Base-by-base conservation (phyloP, 1,140 invertebrate species). In the Plectus sambesii region DNA sequence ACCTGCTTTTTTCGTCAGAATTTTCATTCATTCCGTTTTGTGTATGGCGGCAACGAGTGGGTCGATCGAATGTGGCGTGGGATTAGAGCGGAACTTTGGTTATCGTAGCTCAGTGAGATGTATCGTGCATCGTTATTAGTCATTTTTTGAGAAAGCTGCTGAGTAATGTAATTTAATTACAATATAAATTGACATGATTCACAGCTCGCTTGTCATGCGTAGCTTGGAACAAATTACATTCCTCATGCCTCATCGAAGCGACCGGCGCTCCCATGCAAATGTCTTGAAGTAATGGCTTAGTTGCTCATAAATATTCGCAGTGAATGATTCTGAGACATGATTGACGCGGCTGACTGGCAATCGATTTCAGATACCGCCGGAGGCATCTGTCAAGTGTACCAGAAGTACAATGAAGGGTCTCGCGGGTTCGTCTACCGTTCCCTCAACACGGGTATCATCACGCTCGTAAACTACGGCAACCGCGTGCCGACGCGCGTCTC, bases 361-460 rank as follows among this genome's bases (percentile, higher is more conserved):
- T 24, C 9, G 22, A 20, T 41, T 59, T 27, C 58, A 80, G 92
- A 87, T 29, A 88, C 89, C 4, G 93, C 88, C 15, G 93, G 93
- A 29, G 93, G 93, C 35, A 94, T 99, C 59, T 99, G 93, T 75
- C 92, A 98, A 73, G 89, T 87, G 69, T 90, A 88, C 73, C 93
- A 94, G 73, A 85, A 84, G 1, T 96, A 93, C 72, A 92, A 87
- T 4, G 89, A 92, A 73, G 93, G 87, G 0, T 80, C 88, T 22
- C 83, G 82, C 19, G 87, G 89, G 8, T 81, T 86, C 74, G 90
- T 72, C 82, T 90, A 68, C 85, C 85, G 53, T 87, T 93, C 87
- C 29, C 75, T 98, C 0, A 99, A 99, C 73, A 99, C 93, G 0
- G 94, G 94, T 33, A 97, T 99, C 55, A 93, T 98, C 33, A 98